Conservation (phyloP, 2,113 vertebrate genomes). For the Chloroceryle aenea region DNA sequence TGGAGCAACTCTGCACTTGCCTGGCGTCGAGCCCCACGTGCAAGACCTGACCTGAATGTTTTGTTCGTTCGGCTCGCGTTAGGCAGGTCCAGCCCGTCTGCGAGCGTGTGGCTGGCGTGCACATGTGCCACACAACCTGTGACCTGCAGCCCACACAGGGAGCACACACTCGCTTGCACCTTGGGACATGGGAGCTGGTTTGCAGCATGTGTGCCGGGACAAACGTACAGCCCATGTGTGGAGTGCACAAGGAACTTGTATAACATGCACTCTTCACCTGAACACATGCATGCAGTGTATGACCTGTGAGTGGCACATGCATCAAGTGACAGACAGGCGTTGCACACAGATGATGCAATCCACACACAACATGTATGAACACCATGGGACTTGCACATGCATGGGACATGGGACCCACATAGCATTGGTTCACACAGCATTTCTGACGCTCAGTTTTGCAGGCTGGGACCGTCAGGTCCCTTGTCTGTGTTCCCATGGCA, state of each 20-base stretch:
- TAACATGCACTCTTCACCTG: fast-evolving
- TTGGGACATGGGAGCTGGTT: not conserved
- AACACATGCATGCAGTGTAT: fast-evolving
- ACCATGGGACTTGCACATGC: fast-evolving
- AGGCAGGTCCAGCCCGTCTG: constrained; percentile 91
- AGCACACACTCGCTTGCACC: fast-evolving
- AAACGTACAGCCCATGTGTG: fast-evolving
- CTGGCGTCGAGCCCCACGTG: constrained; percentile 99
- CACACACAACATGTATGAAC: fast-evolving
- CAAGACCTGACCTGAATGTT: constrained; percentile 98
- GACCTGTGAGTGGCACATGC: not conserved
- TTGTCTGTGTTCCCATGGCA: fast-evolving
- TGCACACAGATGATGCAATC: not conserved
- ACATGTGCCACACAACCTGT: not conserved
- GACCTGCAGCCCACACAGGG: not conserved
- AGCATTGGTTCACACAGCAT: not conserved
- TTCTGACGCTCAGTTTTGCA: not conserved
- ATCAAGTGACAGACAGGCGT: not conserved
- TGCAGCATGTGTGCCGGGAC: fast-evolving
- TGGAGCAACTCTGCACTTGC: constrained; percentile 85
- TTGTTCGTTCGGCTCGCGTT: constrained; percentile 99
- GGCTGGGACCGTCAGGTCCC: not conserved
- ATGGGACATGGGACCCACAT: fast-evolving
- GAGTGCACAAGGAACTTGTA: fast-evolving
- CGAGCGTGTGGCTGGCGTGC: not conserved